Percentiles rank a stretch among this genome's conserved stretches.
Conservation (phyloP, 2,113 vertebrate genomes). For the Mormyrus lacerda region DNA sequence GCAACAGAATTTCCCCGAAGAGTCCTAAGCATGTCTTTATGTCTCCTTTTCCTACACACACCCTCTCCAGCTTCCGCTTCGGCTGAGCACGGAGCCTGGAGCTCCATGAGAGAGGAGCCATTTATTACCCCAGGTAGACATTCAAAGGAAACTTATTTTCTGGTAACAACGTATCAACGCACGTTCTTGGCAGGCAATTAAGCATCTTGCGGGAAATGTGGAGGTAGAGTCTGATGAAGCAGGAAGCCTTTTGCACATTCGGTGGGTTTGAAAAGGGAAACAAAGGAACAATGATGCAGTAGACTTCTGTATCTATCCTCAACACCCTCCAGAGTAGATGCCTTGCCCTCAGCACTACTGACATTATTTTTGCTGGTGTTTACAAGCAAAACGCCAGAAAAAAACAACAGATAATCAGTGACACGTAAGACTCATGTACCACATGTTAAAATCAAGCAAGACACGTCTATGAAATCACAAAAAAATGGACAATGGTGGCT, state of each 20-base stretch:
- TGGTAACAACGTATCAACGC: not conserved
- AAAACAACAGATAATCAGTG: not conserved
- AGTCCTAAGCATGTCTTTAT: not conserved
- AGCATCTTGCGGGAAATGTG: not conserved
- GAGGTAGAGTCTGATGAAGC: not conserved
- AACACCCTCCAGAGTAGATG: not conserved
- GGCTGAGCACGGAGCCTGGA: not conserved
- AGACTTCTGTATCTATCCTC: not conserved
- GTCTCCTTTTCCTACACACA: not conserved
- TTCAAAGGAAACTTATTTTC: not conserved
- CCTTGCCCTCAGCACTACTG: not conserved
- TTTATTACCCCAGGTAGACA: not conserved
- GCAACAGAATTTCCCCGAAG: not conserved
- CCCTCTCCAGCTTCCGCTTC: not conserved
- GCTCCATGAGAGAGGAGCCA: not conserved
- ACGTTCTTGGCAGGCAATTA: slow-evolving; percentile 13
- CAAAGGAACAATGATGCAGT: not conserved
- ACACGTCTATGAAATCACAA: not conserved
- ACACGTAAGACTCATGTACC: no score
- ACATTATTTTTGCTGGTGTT: not conserved
- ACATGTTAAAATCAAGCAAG: no score
- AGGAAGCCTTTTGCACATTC: not conserved
- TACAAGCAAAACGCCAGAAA: not conserved
- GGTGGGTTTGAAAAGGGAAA: not conserved
- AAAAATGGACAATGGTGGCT: not conserved